These are phyloP conservation scores for Helicolenus hilgendorfi DNA, from an alignment of 2,797 vertebrate species.

Conservation along the genomic window DNA sequence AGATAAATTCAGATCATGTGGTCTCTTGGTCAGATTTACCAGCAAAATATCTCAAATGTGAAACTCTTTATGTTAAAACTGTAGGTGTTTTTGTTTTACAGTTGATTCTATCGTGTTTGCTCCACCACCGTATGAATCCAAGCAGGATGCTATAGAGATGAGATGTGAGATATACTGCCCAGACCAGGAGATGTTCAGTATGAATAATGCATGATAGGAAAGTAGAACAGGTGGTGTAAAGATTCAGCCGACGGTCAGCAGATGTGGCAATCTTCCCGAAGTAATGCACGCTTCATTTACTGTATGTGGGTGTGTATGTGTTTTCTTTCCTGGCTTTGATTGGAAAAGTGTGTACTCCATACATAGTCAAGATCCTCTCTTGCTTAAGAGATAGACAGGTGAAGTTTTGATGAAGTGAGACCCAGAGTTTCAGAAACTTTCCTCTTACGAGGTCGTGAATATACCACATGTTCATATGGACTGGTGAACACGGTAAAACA, in stretches of 20 bases:
- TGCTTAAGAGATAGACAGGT: neutral
- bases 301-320: neutral
- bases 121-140: neutral
- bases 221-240: slow-evolving; percentile 16
- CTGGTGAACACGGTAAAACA: too few species aligned
- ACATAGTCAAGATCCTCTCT: neutral
- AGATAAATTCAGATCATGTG: neutral
- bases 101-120: neutral
- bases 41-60: neutral
- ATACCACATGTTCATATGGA: too few species aligned
- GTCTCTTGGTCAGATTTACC: neutral
- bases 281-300: slow-evolving; percentile 11
- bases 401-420: slow-evolving; percentile 6
- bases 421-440: neutral
- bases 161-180: neutral
- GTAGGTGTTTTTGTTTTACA: neutral
- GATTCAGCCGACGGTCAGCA: neutral
- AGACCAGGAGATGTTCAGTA: neutral
- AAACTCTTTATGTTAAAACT: neutral
- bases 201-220: slow-evolving; percentile 40
- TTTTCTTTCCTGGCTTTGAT: slow-evolving; percentile 18
- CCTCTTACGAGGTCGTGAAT: too few species aligned
- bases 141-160: neutral
- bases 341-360: slow-evolving; percentile 37
- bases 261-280: slow-evolving; percentile 10